These are phyloP conservation scores for Trialeurodes vaporariorum DNA, from an alignment of 1,140 invertebrate genomes.

Conservation along the genomic window DNA sequence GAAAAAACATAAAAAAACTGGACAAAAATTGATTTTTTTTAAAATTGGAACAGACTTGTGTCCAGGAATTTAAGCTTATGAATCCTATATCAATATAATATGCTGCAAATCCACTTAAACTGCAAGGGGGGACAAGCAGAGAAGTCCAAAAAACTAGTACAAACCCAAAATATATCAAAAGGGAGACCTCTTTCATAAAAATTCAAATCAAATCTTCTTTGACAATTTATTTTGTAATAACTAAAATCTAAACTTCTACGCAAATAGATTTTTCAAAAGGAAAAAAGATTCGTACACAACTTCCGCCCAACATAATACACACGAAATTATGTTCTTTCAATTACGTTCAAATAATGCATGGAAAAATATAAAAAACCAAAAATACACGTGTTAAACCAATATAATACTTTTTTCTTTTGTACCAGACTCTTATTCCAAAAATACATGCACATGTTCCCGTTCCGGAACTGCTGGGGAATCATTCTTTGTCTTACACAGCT, in stretches of 20 bases:
- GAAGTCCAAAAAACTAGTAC: too few relatives aligned
- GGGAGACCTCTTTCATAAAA: background rate
- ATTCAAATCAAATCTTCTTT: background rate
- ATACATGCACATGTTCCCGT: background rate
- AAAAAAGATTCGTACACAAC: background rate
- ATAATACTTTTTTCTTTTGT: background rate
- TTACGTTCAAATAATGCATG: too few relatives aligned
- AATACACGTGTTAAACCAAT: background rate
- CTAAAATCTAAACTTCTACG: background rate
- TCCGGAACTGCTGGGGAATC: background rate
- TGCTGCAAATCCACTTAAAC: too few relatives aligned
- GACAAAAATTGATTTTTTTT: too few relatives aligned
- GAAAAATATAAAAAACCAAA: background rate
- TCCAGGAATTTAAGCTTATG: too few relatives aligned
- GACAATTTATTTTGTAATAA: too few relatives aligned
- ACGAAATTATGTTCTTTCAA: background rate
- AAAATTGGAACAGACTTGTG: too few relatives aligned
- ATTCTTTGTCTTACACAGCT: background rate
- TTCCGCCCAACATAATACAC: background rate
- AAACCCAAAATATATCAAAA: too few relatives aligned
- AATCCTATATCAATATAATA: too few relatives aligned
- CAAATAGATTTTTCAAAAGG: too few relatives aligned
- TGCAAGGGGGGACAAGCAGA: too few relatives aligned
- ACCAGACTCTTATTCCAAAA: background rate
- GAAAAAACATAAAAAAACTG: too few relatives aligned